Evolutionary conservation across 2,797 vertebrate genomes (phyloP).

Genomic region (Heteromormyrus szaboi): DNA sequence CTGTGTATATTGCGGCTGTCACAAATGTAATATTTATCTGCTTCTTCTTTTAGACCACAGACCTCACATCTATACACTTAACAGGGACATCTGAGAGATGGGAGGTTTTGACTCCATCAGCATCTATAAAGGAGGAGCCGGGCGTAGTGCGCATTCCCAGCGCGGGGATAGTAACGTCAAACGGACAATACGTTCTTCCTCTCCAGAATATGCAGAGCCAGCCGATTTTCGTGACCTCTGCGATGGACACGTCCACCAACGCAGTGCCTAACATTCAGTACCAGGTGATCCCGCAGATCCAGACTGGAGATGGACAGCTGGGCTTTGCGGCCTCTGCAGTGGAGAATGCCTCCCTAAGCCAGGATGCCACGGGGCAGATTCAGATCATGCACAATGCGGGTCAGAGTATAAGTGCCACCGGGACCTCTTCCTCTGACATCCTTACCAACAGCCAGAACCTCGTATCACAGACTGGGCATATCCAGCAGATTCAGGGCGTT

Average conservation of each 20-base stretch:
- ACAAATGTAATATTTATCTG: constrained; percentile 8
- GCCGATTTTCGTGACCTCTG: constrained; percentile 91
- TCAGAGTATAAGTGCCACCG: constrained; percentile 71
- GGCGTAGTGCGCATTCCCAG: constrained; percentile 88
- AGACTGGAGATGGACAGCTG: constrained; percentile 82
- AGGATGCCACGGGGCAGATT: constrained; percentile 79
- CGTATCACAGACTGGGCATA: constrained; percentile 82
- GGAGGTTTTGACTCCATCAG: constrained; percentile 89
- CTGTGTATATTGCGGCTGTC: neutral
- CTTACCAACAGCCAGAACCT: constrained; percentile 66
- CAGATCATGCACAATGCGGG: constrained; percentile 87
- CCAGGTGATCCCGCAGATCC: constrained; percentile 97
- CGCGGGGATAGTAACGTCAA: constrained; percentile 84
- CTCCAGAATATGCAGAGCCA: constrained; percentile 92
- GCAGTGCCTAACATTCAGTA: constrained; percentile 91
- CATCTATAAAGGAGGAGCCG: constrained; percentile 88
- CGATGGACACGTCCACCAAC: constrained; percentile 77
- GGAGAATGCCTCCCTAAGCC: constrained; percentile 77
- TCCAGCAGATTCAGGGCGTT: constrained; percentile 86
- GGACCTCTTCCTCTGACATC: constrained; percentile 71
- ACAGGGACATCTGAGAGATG: constrained; percentile 85
- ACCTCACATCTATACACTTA: constrained; percentile 90
- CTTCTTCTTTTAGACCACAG: constrained; percentile 72
- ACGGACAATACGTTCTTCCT: constrained; percentile 94
- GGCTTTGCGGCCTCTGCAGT: constrained; percentile 77